Percentiles rank a stretch among this genome's conserved stretches.
Evolutionary conservation across 1,140 invertebrate species (phyloP).

Genomic region (Brachionus asplanchnoidis): DNA sequence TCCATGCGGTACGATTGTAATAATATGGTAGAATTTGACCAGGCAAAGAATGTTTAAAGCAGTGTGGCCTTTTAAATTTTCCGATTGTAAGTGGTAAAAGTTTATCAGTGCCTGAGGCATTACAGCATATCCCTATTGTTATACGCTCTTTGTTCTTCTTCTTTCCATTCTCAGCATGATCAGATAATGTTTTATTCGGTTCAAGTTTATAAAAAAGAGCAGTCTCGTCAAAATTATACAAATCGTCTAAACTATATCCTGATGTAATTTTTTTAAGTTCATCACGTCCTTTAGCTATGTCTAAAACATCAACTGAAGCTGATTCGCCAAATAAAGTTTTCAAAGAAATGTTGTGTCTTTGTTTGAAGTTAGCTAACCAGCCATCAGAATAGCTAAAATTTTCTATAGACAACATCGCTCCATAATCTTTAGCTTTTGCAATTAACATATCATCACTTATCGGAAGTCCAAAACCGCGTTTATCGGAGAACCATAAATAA

Average conservation of each 20-base stretch:
- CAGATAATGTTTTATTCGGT: slow-evolving; percentile 40
- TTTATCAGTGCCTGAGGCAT: slow-evolving; percentile 42
- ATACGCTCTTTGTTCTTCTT: slow-evolving; percentile 34
- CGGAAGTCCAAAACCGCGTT: not conserved
- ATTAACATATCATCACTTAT: not conserved
- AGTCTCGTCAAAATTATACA: slow-evolving; percentile 44
- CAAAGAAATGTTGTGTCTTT: too few relatives aligned
- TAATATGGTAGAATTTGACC: slow-evolving; percentile 38
- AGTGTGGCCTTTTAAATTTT: slow-evolving; percentile 41
- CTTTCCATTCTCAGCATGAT: slow-evolving; percentile 36
- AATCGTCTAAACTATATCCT: slow-evolving; percentile 51
- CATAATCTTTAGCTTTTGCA: not conserved
- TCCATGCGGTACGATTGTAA: slow-evolving; percentile 44
- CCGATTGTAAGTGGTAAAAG: slow-evolving; percentile 42
- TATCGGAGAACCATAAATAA: not conserved
- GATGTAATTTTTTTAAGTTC: slow-evolving; percentile 43
- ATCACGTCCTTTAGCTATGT: not conserved
- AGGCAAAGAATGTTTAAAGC: slow-evolving; percentile 43
- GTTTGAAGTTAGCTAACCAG: too few relatives aligned
- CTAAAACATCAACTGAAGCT: too few relatives aligned
- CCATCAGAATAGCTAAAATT: not conserved
- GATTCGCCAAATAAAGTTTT: too few relatives aligned
- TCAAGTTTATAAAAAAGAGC: slow-evolving; percentile 41
- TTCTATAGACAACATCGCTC: not conserved
- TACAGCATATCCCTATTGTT: slow-evolving; percentile 39